A percentile compares a stretch with the other conserved stretches of the same genome.
Conservation (phyloP, 2,113 vertebrate species). For the Talpa occidentalis region DNA sequence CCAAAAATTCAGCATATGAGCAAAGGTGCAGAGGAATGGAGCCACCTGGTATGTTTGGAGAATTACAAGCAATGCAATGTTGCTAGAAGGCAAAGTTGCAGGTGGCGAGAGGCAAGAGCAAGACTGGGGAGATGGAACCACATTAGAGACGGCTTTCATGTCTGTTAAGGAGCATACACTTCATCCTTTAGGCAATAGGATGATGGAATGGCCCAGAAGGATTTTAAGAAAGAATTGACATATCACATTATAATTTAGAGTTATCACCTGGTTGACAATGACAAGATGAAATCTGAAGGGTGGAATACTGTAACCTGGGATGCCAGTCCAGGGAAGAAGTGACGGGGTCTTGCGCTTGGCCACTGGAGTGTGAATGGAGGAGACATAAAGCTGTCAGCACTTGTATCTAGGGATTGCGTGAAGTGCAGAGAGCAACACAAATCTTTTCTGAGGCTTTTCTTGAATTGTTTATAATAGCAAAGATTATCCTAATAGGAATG, state of each 20-base stretch:
- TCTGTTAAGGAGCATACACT: neutral
- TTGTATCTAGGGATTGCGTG: neutral
- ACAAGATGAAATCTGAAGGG: neutral
- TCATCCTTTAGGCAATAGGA: neutral
- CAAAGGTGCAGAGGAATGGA: neutral
- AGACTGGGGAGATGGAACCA: neutral
- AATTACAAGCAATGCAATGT: neutral
- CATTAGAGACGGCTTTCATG: neutral
- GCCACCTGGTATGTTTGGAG: neutral
- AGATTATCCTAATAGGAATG: neutral
- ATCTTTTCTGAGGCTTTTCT: neutral
- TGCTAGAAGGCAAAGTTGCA: neutral
- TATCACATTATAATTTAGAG: neutral
- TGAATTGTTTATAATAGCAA: neutral
- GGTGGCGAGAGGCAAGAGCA: neutral
- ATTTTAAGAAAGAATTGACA: neutral
- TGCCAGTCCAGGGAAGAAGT: neutral
- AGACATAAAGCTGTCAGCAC: neutral
- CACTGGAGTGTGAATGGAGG: neutral
- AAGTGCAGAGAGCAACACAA: neutral
- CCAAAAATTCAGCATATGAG: neutral
- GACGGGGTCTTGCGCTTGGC: too few species aligned
- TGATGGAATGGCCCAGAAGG: neutral
- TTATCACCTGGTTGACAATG: neutral
- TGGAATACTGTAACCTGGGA: neutral